Evolutionary conservation across 2,888 invertebrate genomes (phyloP).

Genomic region (Phyllotreta striolata): DNA sequence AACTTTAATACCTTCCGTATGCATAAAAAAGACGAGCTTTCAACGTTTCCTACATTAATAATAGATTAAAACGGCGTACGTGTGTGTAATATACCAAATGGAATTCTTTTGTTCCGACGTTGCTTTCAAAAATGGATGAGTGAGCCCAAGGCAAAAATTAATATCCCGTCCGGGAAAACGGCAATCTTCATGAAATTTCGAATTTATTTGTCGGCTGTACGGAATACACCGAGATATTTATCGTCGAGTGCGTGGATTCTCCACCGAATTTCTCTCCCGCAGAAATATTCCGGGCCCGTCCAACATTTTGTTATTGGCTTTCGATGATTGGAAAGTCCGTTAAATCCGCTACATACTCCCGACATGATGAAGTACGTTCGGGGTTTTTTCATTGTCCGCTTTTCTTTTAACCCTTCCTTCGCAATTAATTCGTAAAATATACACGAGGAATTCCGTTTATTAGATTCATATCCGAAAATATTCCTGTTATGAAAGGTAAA

Average conservation of each 20-base stretch:
- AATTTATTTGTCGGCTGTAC: conserved; percentile 16
- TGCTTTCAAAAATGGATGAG: conserved; percentile 25
- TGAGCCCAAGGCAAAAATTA: conserved; percentile 31
- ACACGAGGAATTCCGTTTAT: too few species aligned
- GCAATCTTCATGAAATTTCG: conserved; percentile 30
- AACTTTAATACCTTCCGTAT: conserved; percentile 6
- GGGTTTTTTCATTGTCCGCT: too few species aligned
- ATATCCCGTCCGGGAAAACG: conserved; percentile 27
- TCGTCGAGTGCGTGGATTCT: conserved; percentile 6
- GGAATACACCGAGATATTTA: conserved; percentile 26
- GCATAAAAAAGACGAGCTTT: conserved; percentile 11
- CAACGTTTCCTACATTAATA: conserved; percentile 20
- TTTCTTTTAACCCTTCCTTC: too few species aligned
- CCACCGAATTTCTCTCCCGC: neutral
- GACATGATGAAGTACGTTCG: too few species aligned
- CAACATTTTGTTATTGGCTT: conserved; percentile 4
- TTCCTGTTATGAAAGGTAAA: too few species aligned
- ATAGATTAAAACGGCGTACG: conserved; percentile 24
- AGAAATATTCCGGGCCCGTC: neutral
- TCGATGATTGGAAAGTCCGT: neutral
- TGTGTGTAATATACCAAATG: conserved; percentile 27
- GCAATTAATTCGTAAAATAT: too few species aligned
- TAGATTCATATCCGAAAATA: too few species aligned
- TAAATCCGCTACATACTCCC: too few species aligned
- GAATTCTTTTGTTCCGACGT: conserved; percentile 17